phyloP scores from a whole-genome alignment of 2,113 vertebrate species.

The Euleptes europaea region DNA sequence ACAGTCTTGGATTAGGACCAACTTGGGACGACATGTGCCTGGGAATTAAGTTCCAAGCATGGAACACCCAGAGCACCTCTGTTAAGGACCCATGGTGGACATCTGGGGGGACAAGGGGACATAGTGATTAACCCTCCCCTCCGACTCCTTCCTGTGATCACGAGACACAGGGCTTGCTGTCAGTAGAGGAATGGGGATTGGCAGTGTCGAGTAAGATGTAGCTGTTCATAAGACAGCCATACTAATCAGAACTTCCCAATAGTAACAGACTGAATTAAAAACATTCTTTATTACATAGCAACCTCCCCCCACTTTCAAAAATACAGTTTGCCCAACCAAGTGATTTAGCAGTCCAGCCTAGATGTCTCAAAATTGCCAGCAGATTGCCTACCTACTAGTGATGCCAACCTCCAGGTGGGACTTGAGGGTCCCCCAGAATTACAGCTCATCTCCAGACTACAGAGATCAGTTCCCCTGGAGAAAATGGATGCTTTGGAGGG shows the following conservation, averaged over 20 bases:
- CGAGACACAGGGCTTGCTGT: not conserved
- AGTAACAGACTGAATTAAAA: not conserved
- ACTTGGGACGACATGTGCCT: too few species aligned
- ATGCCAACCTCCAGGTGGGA: too few species aligned
- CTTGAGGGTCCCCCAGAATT: too few species aligned
- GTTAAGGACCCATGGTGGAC: too few species aligned
- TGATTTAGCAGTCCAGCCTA: not conserved
- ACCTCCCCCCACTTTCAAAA: not conserved
- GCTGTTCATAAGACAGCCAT: not conserved
- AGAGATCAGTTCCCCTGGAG: too few species aligned
- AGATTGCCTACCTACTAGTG: not conserved
- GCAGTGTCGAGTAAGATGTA: not conserved
- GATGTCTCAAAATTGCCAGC: not conserved
- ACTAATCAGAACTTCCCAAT: not conserved
- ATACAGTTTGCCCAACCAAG: not conserved
- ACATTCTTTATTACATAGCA: not conserved
- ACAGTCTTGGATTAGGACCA: too few species aligned
- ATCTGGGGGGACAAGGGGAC: too few species aligned
- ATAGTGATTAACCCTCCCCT: too few species aligned
- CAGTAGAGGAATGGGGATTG: not conserved
- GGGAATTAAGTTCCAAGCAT: too few species aligned
- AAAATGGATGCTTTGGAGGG: too few species aligned
- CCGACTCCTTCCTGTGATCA: not conserved
- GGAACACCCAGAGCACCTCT: too few species aligned
- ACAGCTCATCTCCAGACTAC: too few species aligned